Evolutionary conservation across 1,140 invertebrate genomes (phyloP).

Genomic region (Lordiphosa stackelbergi): DNA sequence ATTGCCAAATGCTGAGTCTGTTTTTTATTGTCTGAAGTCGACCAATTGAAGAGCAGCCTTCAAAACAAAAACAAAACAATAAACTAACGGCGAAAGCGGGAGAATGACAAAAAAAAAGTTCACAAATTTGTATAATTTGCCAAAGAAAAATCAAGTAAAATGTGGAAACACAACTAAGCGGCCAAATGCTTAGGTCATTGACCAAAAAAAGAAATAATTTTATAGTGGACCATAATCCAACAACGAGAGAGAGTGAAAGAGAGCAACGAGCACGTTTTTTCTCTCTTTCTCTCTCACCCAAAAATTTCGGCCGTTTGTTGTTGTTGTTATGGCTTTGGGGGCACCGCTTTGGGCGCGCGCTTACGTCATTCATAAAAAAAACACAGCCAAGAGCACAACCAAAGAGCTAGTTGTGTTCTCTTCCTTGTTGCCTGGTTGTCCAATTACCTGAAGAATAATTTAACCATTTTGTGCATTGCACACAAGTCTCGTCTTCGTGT

Average conservation of each 20-base stretch:
- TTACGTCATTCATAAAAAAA: conserved; percentile 74
- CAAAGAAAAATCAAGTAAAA: conserved; percentile 5
- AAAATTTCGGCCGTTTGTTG: conserved; percentile 23
- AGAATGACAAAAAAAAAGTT: conserved; percentile 1
- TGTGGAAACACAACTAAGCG: conserved; percentile 50
- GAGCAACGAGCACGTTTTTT: conserved; percentile 5
- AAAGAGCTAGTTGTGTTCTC: conserved; percentile 12
- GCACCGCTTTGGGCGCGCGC: conserved; percentile 28
- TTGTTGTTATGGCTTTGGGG: conserved; percentile 47
- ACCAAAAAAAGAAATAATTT: conserved; percentile 68
- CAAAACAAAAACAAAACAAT: not conserved
- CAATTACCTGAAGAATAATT: conserved; percentile 70
- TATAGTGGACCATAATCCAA: no score
- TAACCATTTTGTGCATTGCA: conserved; percentile 65
- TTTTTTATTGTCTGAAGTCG: no score
- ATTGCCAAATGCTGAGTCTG: no score
- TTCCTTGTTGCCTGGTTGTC: conserved; percentile 29
- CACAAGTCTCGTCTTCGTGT: not conserved
- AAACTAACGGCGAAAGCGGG: not conserved
- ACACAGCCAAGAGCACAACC: conserved; percentile 31
- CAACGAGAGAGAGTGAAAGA: conserved; percentile 30
- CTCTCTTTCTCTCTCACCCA: conserved; percentile 20
- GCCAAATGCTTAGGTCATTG: conserved; percentile 69
- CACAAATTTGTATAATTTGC: not conserved
- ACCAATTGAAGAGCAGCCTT: no score